A percentile compares a stretch with the other conserved stretches of the same genome.
Conservation (phyloP, 2,797 vertebrate genomes). For the Falco berigora region DNA sequence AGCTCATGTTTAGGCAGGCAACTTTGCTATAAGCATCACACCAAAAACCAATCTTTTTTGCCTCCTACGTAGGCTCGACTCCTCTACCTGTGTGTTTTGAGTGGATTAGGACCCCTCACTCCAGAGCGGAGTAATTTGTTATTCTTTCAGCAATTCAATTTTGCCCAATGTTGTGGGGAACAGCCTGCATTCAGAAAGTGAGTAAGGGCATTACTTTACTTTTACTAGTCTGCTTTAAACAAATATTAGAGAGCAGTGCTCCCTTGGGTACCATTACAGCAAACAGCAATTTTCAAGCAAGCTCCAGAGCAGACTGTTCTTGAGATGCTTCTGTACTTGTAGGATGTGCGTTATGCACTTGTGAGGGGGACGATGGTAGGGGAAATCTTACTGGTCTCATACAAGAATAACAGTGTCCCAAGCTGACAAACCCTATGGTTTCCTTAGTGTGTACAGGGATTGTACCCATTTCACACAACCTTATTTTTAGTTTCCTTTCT, state of each 20-base stretch:
- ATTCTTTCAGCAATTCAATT: background rate
- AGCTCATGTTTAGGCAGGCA: background rate
- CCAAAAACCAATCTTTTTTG: background rate
- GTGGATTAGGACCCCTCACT: background rate
- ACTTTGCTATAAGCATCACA: background rate
- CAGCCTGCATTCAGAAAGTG: background rate
- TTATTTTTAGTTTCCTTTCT: background rate
- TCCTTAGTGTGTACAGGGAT: background rate
- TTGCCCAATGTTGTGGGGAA: background rate
- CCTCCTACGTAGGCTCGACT: background rate
- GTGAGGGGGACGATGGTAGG: background rate
- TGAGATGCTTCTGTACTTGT: constrained; percentile 12
- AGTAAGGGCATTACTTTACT: constrained; percentile 39
- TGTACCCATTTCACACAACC: background rate
- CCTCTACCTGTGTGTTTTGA: background rate
- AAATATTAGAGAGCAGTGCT: constrained; percentile 58
- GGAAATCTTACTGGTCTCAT: background rate
- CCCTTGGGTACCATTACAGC: constrained; percentile 30
- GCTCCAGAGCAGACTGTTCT: constrained; percentile 17
- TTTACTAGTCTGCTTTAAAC: constrained; percentile 56
- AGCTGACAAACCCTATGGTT: background rate
- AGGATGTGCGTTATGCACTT: background rate
- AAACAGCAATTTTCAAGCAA: constrained; percentile 57
- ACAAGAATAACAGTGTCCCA: background rate
- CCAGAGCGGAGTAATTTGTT: background rate